Evolutionary conservation across 2,797 vertebrate species (phyloP).

Genomic region (Epinephelus coioides): DNA sequence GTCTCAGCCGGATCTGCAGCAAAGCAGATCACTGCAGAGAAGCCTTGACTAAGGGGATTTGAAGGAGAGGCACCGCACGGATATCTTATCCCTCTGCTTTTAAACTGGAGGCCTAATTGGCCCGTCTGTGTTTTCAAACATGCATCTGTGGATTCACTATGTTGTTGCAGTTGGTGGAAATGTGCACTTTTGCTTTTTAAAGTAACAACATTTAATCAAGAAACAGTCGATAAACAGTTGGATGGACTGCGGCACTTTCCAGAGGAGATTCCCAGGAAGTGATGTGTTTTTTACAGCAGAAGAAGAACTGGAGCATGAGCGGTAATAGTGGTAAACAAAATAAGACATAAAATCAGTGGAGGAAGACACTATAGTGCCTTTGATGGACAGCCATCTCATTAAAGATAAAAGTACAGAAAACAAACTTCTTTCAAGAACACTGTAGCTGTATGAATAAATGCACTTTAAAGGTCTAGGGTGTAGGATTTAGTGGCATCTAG

Average conservation of each 20-base stretch:
- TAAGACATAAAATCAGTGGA: not conserved
- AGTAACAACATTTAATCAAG: not conserved
- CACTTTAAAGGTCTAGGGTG: not conserved
- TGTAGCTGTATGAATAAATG: not conserved
- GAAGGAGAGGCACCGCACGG: slow-evolving; percentile 38
- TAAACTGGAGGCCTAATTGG: slow-evolving; percentile 69
- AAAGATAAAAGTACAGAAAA: not conserved
- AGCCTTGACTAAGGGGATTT: slow-evolving; percentile 81
- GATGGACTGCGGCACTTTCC: not conserved
- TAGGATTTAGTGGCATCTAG: no score
- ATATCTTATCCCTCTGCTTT: slow-evolving; percentile 65
- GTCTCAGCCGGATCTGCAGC: slow-evolving; percentile 71
- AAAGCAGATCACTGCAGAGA: slow-evolving; percentile 75
- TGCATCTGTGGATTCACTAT: slow-evolving; percentile 23
- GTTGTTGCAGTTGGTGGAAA: slow-evolving; percentile 12
- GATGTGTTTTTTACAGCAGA: not conserved
- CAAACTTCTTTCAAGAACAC: not conserved
- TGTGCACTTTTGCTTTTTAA: slow-evolving; percentile 1
- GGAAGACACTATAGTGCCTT: not conserved
- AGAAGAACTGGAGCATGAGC: not conserved
- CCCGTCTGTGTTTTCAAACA: slow-evolving; percentile 42
- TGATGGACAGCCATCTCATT: not conserved
- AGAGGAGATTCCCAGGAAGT: not conserved
- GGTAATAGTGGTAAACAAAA: not conserved
- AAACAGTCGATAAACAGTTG: not conserved